Percentiles rank a stretch among this genome's conserved stretches.
phyloP scores from a whole-genome alignment of 2,888 invertebrate genomes.

The Abscondita cerata region DNA sequence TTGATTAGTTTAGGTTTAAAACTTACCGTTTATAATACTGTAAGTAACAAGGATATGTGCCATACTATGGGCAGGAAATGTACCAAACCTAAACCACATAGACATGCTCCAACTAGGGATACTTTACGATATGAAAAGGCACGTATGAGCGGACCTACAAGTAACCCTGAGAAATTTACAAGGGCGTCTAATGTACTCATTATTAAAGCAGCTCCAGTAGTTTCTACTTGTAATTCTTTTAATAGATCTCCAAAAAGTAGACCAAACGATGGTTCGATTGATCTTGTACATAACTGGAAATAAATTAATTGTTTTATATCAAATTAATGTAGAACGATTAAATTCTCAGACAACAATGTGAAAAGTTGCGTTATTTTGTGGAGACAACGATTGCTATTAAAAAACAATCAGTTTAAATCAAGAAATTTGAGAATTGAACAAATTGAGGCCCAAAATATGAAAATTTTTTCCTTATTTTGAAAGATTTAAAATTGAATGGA shows the following conservation, averaged over 20 bases:
- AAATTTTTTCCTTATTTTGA: no score
- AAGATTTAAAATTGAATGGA: no score
- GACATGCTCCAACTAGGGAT: conserved; percentile 69
- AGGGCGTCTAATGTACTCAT: conserved; percentile 79
- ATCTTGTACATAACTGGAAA: conserved; percentile 78
- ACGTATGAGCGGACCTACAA: conserved; percentile 78
- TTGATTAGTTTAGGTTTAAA: conserved; percentile 14
- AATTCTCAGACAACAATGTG: no score
- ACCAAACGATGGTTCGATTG: conserved; percentile 82
- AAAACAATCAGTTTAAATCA: no score
- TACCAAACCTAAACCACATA: conserved; percentile 72
- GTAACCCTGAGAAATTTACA: conserved; percentile 80
- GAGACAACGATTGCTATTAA: no score
- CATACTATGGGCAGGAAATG: conserved; percentile 75
- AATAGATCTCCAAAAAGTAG: conserved; percentile 79
- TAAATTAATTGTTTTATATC: background rate
- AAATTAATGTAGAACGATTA: background rate
- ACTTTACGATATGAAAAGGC: conserved; percentile 78
- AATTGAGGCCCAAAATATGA: no score
- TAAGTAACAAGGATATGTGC: conserved; percentile 74
- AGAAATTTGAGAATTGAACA: no score
- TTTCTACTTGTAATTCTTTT: conserved; percentile 72
- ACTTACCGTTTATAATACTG: conserved; percentile 77
- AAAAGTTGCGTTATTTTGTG: no score
- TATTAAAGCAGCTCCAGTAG: conserved; percentile 77